Conservation (phyloP, 2,888 invertebrate species). For the Hybos culiciformis region DNA sequence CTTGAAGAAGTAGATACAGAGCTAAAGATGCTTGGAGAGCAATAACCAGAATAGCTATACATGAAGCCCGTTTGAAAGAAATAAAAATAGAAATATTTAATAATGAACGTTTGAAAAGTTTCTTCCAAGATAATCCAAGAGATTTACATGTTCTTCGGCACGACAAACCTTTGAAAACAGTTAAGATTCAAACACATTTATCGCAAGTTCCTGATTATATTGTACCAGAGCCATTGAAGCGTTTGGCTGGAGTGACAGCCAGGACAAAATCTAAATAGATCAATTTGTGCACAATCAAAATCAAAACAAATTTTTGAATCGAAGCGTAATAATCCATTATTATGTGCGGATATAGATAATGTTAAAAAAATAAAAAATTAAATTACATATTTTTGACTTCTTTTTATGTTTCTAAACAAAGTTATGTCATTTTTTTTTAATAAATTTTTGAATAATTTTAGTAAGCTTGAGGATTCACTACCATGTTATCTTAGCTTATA, state of each 20-base stretch:
- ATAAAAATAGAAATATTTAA: constrained; percentile 88
- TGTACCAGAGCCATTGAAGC: constrained; percentile 62
- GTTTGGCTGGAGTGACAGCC: constrained; percentile 40
- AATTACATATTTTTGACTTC: too few relatives aligned
- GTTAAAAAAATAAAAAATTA: constrained; percentile 22
- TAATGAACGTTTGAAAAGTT: constrained; percentile 80
- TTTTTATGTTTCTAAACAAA: too few relatives aligned
- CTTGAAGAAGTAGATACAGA: constrained; percentile 89
- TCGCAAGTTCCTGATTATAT: constrained; percentile 89
- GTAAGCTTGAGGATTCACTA: too few relatives aligned
- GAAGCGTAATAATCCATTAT: constrained; percentile 28
- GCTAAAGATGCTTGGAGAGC: constrained; percentile 91
- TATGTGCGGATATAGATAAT: constrained; percentile 31
- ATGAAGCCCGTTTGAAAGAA: constrained; percentile 89
- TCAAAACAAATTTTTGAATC: constrained; percentile 28
- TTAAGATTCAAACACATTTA: constrained; percentile 69
- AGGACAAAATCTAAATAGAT: constrained; percentile 13
- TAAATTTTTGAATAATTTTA: too few relatives aligned
- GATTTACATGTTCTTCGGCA: constrained; percentile 75
- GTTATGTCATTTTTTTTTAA: too few relatives aligned
- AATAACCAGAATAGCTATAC: constrained; percentile 82
- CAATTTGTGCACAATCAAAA: constrained; percentile 14
- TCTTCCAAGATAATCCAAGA: constrained; percentile 83
- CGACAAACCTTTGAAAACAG: constrained; percentile 74
- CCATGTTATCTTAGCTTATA: too few relatives aligned